A percentile compares a stretch with the other conserved stretches of the same genome.
Conservation (phyloP, 2,113 vertebrate species). For the Glareola pratincola region DNA sequence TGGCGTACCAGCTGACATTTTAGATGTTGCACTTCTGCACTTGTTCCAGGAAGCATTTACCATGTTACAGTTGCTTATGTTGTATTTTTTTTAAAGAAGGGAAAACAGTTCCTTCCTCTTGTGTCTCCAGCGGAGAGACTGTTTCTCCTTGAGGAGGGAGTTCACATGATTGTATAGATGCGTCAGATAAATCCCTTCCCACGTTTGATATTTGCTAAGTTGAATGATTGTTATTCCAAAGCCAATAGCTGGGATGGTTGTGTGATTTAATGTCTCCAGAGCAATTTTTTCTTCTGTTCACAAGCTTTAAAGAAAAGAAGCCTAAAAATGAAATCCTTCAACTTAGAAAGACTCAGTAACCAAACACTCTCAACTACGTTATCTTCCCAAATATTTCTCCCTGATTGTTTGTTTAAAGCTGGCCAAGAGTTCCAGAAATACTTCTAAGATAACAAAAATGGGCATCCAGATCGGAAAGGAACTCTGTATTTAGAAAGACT, state of each 20-base stretch:
- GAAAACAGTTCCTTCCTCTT: constrained; percentile 42
- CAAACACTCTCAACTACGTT: neutral
- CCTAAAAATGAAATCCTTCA: neutral
- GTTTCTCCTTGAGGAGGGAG: constrained; percentile 35
- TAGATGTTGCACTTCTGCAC: constrained; percentile 55
- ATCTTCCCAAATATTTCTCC: constrained; percentile 47
- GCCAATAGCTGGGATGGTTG: constrained; percentile 11
- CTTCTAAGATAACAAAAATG: constrained; percentile 56
- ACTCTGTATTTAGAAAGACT: constrained; percentile 37
- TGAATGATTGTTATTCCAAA: constrained; percentile 27
- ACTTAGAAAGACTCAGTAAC: neutral
- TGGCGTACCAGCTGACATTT: constrained; percentile 39
- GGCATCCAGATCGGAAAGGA: constrained; percentile 19
- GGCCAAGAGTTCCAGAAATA: constrained; percentile 58
- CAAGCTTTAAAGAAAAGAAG: constrained; percentile 4
- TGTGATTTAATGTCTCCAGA: neutral
- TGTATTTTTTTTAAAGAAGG: constrained; percentile 45
- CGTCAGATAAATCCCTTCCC: constrained; percentile 58
- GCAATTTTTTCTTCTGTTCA: neutral
- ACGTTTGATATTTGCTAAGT: constrained; percentile 40
- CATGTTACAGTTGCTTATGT: constrained; percentile 13
- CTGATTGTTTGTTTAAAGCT: constrained; percentile 57
- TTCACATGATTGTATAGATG: constrained; percentile 46
- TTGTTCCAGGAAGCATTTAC: constrained; percentile 46
- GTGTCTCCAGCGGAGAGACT: constrained; percentile 24